Evolutionary conservation across 2,888 invertebrate species (phyloP).

Genomic region (Esperia sulphurella): DNA sequence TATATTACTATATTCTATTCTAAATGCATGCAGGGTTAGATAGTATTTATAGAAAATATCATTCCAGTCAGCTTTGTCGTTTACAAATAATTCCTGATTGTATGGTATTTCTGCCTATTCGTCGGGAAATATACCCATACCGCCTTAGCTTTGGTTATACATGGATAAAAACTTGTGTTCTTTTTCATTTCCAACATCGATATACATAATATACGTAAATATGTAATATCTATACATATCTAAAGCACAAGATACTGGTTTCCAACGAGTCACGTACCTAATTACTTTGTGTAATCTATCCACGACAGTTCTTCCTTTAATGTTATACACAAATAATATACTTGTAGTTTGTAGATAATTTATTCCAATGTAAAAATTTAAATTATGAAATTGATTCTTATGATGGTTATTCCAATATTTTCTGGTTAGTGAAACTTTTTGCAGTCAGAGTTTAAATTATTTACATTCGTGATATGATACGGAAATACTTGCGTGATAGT

Average conservation of each 20-base stretch:
- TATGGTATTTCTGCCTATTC: too few relatives aligned
- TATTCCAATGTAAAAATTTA: constrained; percentile 28
- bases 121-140: too few relatives aligned
- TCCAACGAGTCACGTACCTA: constrained; percentile 32
- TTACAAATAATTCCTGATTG: too few relatives aligned
- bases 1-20: too few relatives aligned
- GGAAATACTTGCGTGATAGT: constrained; percentile 6
- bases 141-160: too few relatives aligned
- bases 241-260: constrained; percentile 30
- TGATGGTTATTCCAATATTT: constrained; percentile 58
- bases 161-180: background rate
- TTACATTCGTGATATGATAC: constrained; percentile 8
- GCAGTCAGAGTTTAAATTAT: constrained; percentile 24
- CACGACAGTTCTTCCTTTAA: constrained; percentile 40
- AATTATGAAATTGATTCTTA: constrained; percentile 51
- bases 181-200: constrained; percentile 3
- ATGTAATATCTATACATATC: constrained; percentile 42
- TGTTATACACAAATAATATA: constrained; percentile 26
- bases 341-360: constrained; percentile 34
- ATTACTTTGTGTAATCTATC: constrained; percentile 28
- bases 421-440: constrained; percentile 59
- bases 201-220: constrained; percentile 10
- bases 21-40: too few relatives aligned
- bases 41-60: too few relatives aligned
- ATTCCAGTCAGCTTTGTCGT: too few relatives aligned